Base-by-base conservation (phyloP, 2,888 invertebrate species). In the Lycocerus yunnanus region DNA sequence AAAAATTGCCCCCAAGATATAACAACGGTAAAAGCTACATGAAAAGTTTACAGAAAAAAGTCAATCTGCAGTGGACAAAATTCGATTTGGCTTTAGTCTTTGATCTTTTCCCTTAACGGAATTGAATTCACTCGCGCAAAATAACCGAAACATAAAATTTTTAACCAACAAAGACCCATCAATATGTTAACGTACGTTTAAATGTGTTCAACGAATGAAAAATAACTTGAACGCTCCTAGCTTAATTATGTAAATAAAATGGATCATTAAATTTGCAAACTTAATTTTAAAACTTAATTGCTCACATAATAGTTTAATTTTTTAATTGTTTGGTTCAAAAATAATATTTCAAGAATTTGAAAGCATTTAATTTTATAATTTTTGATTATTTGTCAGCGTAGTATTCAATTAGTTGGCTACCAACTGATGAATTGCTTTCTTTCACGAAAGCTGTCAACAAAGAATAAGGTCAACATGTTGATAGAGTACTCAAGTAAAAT, bases 41-140 rank as follows among this genome's bases (percentile, higher is more conserved):
- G 59, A 73, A 73, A 73, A 59, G 20, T 66, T 69, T 59, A 73
- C 21, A 70, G 59, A 69, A 63, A 73, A 73, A 72, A 73, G 74
- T 74, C 71, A 74, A 74, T 74, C 71, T 74, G 71, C 66, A 74
- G 58, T 71, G 71, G 68, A 74, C 74, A 65, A 74, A 74, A 74
- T 72, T 21, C 68, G 74, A 74, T 74, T 71, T 74, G 60, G 58
- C 71, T 68, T 65, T 24, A 15, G 14, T 15, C 74, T 74, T 74
- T 74, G 74, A 74, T 74, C 74, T 74, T 71, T 65, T 66, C 18
- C 67, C 60, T 71, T 67, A 68, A 74, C 68, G 60, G 65, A 74
- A 71, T 72, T 72, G 71, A 74, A 74, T 74, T 70, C 68, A 69
- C 68, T 58, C 27, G 27, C 63, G 67, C 63, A 67, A 68, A 69